Evolutionary conservation across 2,888 invertebrate species (phyloP), one percentile per base, ranked within the genome.

Genomic region (Zygothrica quintamaculata): DNA sequence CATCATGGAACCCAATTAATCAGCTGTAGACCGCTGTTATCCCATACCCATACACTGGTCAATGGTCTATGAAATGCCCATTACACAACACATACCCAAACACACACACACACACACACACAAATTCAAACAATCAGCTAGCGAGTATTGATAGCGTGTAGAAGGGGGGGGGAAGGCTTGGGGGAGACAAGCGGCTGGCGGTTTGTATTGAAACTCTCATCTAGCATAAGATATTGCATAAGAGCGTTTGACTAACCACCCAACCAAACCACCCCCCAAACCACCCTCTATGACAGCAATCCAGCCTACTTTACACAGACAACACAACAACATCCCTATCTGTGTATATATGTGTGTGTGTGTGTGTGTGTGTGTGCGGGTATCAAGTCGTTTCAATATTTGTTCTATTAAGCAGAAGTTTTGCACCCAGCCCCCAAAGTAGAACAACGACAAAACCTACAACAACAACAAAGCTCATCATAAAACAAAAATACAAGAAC

Each of bases 61-160:
- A 87, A 82, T 87, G 87, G 82, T 81, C 82, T 77, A 82, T 82
- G 87, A 87, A 82, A 87, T 82, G 79, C 71, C 74, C 67, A 85
- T 82, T 84, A 88, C 61, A 65, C 71, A 58, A 77, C 47, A 55
- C 42, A 42, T 15, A 64, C 34, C 52, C 39, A 48, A 29, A 47
- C 7, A 18, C 39, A 53, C 18, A 44, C 47, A 47, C 12, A 58
- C 11, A 48, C 34, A 42, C 40, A 46, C 12, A 39, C 33, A 53
- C 29, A n/a, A 1, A n/a, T 29, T 8, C 3, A 31, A 22, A 34
- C 34, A 33, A 6, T 12, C 18, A 6, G n/a, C 26, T n/a, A n/a
- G n/a, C n/a, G n/a, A n/a, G n/a, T n/a, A n/a, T n/a, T n/a, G n/a
- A n/a, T n/a, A n/a, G n/a, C n/a, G n/a, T n/a, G n/a, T n/a, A n/a